Conservation (phyloP, 2,113 vertebrate genomes). For the Silurus asotus region DNA sequence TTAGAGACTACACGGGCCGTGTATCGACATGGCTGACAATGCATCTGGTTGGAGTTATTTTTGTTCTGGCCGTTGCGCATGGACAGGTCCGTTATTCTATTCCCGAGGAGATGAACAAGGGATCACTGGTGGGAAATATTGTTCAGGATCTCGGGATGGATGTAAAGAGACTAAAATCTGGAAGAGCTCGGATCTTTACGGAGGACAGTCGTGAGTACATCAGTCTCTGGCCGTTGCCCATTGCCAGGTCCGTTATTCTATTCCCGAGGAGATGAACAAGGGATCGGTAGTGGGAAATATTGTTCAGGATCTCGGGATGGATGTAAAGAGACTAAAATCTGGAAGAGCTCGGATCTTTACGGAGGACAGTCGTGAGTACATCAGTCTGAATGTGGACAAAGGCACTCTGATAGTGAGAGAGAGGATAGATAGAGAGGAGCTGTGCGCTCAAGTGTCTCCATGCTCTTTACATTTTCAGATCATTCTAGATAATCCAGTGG, state of each 20-base stretch:
- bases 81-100: conserved; percentile 49
- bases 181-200: conserved; percentile 66
- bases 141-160: conserved; percentile 65
- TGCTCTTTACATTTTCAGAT: conserved; percentile 73
- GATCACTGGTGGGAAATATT: conserved; percentile 46
- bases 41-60: conserved; percentile 18
- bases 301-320: conserved; percentile 66
- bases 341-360: conserved; percentile 73
- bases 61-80: conserved; percentile 34
- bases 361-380: conserved; percentile 75
- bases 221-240: conserved; percentile 54
- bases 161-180: conserved; percentile 55
- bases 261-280: conserved; percentile 36
- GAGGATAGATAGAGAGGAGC: conserved; percentile 72
- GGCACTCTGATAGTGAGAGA: conserved; percentile 69
- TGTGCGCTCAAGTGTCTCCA: conserved; percentile 66
- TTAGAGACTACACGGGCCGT: too few species aligned
- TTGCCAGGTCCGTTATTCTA: too few species aligned
- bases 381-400: conserved; percentile 73
- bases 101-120: conserved; percentile 50
- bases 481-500: conserved; percentile 75
- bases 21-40: conserved; percentile 28
- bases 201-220: conserved; percentile 77
- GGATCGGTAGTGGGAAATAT: conserved; percentile 46
- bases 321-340: conserved; percentile 56